These are phyloP conservation scores for Anthoscopus minutus DNA, from an alignment of 2,113 vertebrate species.

Conservation along the genomic window DNA sequence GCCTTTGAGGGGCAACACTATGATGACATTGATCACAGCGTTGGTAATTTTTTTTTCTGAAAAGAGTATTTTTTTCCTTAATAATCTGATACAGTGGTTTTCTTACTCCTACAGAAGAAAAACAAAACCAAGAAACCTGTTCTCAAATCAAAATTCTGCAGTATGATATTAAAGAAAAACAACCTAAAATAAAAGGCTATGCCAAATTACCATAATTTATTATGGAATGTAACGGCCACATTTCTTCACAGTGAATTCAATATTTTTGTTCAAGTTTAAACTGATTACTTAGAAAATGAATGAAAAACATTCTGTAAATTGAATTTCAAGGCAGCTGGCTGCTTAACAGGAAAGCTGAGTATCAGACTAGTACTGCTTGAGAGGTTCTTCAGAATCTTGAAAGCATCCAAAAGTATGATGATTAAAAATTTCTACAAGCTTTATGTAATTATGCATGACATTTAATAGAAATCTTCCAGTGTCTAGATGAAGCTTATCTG, in stretches of 20 bases:
- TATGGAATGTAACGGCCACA: neutral
- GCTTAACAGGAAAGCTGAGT: conserved; percentile 39
- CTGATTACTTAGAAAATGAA: conserved; percentile 43
- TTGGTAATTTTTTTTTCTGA: neutral
- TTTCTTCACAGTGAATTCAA: conserved; percentile 32
- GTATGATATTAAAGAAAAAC: neutral
- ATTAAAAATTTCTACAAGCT: conserved; percentile 65
- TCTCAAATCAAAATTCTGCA: neutral
- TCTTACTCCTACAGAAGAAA: neutral
- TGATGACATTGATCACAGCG: neutral
- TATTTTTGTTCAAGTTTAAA: conserved; percentile 56
- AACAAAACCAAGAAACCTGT: neutral
- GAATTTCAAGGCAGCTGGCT: conserved; percentile 39
- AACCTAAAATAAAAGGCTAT: neutral
- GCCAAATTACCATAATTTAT: conserved; percentile 18
- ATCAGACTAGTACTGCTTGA: conserved; percentile 58
- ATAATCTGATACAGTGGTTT: neutral
- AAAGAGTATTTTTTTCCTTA: neutral
- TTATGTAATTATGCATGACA: conserved; percentile 71
- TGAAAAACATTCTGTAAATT: conserved; percentile 29
- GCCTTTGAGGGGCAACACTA: neutral
- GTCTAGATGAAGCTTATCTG: conserved; percentile 34
- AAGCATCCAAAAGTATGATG: conserved; percentile 61
- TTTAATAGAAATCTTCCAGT: conserved; percentile 63
- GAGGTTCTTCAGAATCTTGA: conserved; percentile 65